A percentile compares a stretch with the other conserved stretches of the same genome.
phyloP scores from a whole-genome alignment of 2,888 invertebrate genomes.

The Dynastes tityus region DNA sequence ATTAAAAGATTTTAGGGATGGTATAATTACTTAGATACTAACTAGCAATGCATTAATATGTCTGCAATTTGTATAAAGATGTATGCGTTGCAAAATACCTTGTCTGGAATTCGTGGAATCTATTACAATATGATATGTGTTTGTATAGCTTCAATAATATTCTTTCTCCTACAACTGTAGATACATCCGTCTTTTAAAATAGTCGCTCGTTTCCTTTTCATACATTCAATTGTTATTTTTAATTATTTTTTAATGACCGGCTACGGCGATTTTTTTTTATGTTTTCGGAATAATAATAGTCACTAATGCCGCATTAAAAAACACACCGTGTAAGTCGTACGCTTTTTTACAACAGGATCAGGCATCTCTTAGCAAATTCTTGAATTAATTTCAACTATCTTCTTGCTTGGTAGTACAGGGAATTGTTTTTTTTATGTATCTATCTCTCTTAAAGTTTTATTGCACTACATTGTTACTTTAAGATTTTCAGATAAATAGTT shows the following conservation, averaged over 20 bases:
- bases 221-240: slow-evolving; percentile 44
- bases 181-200: slow-evolving; percentile 12
- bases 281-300: slow-evolving; percentile 40
- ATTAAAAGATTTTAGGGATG: slow-evolving; percentile 5
- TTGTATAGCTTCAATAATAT: slow-evolving; percentile 18
- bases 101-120: slow-evolving; percentile 37
- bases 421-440: slow-evolving; percentile 2
- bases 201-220: slow-evolving; percentile 33
- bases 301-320: slow-evolving; percentile 36
- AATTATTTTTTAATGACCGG: slow-evolving; percentile 42
- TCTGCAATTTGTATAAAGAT: not conserved
- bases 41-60: not conserved
- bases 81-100: slow-evolving; percentile 27
- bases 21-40: not conserved
- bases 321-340: slow-evolving; percentile 19
- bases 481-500: slow-evolving; percentile 18
- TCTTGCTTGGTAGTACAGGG: not conserved
- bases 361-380: slow-evolving; percentile 36
- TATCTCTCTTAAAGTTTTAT: slow-evolving; percentile 10
- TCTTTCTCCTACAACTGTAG: not conserved
- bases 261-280: slow-evolving; percentile 40
- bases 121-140: slow-evolving; percentile 34
- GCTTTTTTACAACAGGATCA: slow-evolving; percentile 29
- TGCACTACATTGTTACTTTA: not conserved
- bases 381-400: slow-evolving; percentile 36